phyloP scores from a whole-genome alignment of 2,797 vertebrate genomes.

The Dendrocincla tyrannina region DNA sequence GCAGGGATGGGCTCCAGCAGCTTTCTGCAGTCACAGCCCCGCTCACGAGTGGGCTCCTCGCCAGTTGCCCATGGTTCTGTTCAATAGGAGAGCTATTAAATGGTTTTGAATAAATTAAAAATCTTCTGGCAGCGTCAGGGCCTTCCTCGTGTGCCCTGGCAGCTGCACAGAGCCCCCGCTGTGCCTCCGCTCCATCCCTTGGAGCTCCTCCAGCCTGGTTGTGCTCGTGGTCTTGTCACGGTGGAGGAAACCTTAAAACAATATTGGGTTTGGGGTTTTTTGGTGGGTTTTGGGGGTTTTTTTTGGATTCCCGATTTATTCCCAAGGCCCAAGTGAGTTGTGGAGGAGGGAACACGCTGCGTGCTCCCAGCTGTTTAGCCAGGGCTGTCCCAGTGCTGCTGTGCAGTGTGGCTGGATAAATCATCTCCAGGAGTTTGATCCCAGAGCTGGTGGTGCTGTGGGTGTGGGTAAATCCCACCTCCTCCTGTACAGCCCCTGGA shows the following conservation, averaged over 20 bases:
- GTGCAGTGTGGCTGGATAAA: fast-evolving
- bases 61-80: neutral
- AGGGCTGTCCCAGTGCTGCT: neutral
- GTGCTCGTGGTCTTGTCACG: neutral
- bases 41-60: neutral
- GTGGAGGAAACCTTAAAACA: neutral
- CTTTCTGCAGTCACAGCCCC: neutral
- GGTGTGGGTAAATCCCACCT: neutral
- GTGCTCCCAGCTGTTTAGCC: fast-evolving
- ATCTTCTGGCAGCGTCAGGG: neutral
- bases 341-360: fast-evolving
- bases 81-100: slow-evolving; percentile 23
- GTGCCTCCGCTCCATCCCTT: neutral
- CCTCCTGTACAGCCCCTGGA: neutral
- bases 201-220: neutral
- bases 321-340: neutral
- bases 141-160: neutral
- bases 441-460: fast-evolving
- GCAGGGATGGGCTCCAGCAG: neutral
- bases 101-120: slow-evolving; percentile 26
- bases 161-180: neutral
- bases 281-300: too few species aligned
- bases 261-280: neutral
- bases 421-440: neutral
- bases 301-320: neutral